These are phyloP conservation scores for Plodia interpunctella DNA, from an alignment of 1,140 invertebrate species.

Conservation along the genomic window DNA sequence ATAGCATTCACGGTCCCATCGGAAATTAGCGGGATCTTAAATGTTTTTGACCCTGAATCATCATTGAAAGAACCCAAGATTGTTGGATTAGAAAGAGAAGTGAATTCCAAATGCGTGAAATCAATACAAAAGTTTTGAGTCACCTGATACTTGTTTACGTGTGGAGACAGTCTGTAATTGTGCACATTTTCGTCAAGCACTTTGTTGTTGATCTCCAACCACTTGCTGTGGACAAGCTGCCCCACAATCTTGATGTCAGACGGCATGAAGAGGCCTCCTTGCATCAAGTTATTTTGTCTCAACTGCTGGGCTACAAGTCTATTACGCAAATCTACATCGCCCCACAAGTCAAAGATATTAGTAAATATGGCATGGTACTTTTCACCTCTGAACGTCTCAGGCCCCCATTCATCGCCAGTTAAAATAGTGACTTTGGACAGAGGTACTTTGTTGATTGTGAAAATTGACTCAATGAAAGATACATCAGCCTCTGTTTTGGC, in stretches of 20 bases:
- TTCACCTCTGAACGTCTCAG: conserved; percentile 34
- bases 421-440: conserved; percentile 49
- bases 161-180: conserved; percentile 41
- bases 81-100: conserved; percentile 36
- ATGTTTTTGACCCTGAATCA: conserved; percentile 26
- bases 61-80: conserved; percentile 29
- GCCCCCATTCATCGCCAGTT: conserved; percentile 39
- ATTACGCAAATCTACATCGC: conserved; percentile 46
- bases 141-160: conserved; percentile 58
- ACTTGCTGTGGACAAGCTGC: conserved; percentile 48
- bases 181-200: conserved; percentile 54
- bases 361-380: conserved; percentile 62
- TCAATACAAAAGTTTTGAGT: conserved; percentile 57
- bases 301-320: conserved; percentile 41
- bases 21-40: conserved; percentile 35
- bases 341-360: conserved; percentile 48
- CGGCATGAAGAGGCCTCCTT: conserved; percentile 57
- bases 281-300: conserved; percentile 35
- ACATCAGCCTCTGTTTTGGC: conserved; percentile 49
- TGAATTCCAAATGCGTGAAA: conserved; percentile 46
- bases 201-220: conserved; percentile 53
- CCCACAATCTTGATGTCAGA: conserved; percentile 41
- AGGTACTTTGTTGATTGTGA: conserved; percentile 55
- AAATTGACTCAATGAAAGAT: conserved; percentile 55
- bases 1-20: conserved; percentile 45